Conservation (phyloP, 2,113 vertebrate genomes). For the Peromyscus californicus region DNA sequence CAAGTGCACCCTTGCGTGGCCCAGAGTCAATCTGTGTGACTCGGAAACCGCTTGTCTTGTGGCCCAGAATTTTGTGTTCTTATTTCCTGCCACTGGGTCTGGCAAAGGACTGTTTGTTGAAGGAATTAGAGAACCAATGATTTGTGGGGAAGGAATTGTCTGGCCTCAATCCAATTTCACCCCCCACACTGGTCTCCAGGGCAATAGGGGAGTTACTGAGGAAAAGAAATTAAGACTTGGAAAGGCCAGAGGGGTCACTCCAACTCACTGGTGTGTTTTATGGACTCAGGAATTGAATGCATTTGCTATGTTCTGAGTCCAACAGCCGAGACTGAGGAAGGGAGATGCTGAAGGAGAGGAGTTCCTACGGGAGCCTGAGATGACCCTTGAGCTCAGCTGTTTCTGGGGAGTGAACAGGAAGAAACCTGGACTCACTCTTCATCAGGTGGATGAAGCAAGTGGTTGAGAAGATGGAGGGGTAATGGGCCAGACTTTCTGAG, state of each 20-base stretch:
- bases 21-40: accelerated
- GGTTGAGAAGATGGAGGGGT: background rate
- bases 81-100: accelerated
- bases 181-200: background rate
- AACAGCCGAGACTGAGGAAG: background rate
- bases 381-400: slow-evolving; percentile 57
- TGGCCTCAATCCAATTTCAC: too few relatives aligned
- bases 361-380: background rate
- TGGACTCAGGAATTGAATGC: background rate
- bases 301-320: accelerated
- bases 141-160: background rate
- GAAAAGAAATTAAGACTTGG: background rate
- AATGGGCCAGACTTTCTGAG: background rate
- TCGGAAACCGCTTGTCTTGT: too few relatives aligned
- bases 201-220: background rate
- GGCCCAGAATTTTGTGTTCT: background rate
- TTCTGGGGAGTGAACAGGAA: background rate
- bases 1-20: accelerated
- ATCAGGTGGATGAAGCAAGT: background rate
- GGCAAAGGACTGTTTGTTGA: background rate
- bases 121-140: background rate
- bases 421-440: accelerated
- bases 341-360: background rate
- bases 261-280: background rate
- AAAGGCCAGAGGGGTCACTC: background rate